These are phyloP conservation scores for Myxocyprinus asiaticus DNA, from an alignment of 2,113 vertebrate species.

Conservation along the genomic window DNA sequence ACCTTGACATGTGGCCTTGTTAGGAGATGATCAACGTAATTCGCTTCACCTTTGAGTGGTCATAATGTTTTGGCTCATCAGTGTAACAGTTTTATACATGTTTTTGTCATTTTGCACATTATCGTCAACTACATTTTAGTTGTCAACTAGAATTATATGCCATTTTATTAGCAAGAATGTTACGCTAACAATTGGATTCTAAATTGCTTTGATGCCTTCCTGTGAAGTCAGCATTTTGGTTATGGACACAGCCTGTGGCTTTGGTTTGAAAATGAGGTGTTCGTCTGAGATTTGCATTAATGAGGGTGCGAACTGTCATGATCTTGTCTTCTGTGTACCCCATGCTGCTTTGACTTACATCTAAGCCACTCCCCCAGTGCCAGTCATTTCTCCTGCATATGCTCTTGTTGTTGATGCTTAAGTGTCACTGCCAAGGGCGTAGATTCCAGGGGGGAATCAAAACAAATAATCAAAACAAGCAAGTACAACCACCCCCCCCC, in stretches of 20 bases:
- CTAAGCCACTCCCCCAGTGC: slow-evolving; percentile 49
- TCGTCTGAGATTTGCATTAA: slow-evolving; percentile 26
- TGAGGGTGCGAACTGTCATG: slow-evolving; percentile 7
- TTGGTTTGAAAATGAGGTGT: not conserved
- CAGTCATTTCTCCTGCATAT: slow-evolving; percentile 47
- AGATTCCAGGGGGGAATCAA: too few relatives aligned
- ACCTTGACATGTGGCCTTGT: too few relatives aligned
- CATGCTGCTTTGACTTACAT: slow-evolving; percentile 44
- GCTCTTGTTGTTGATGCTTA: slow-evolving; percentile 61
- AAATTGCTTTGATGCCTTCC: not conserved
- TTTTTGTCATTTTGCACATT: too few relatives aligned
- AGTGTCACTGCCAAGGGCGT: too few relatives aligned
- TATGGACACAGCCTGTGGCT: not conserved
- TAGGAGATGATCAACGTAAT: too few relatives aligned
- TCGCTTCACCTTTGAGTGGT: too few relatives aligned
- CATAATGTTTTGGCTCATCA: too few relatives aligned
- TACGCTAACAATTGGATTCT: not conserved
- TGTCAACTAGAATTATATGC: too few relatives aligned
- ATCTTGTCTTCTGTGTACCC: not conserved
- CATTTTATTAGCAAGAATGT: not conserved
- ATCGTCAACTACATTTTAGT: too few relatives aligned
- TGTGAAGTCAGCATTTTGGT: not conserved
- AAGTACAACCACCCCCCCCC: too few relatives aligned
- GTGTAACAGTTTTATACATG: too few relatives aligned
- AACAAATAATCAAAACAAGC: too few relatives aligned